phyloP scores from a whole-genome alignment of 1,140 invertebrate genomes.

The Drosophila obscura region DNA sequence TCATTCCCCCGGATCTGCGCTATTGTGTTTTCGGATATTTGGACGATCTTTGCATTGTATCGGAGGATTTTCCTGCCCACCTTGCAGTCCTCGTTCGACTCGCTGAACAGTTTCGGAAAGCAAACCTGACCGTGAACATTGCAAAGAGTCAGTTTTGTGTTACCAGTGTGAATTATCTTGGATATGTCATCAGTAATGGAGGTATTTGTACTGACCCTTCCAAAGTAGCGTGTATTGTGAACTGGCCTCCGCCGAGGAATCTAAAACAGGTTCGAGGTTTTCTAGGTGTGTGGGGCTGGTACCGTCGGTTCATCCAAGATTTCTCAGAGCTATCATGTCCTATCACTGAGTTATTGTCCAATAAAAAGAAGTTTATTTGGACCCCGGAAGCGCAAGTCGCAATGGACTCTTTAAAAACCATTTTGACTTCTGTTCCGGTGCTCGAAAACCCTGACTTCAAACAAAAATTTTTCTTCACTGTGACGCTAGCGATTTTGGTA shows the following conservation, averaged over 20 bases:
- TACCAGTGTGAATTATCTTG: background rate
- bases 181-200: conserved; percentile 1
- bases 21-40: conserved; percentile 23
- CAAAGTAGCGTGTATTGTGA: conserved; percentile 11
- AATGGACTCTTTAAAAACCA: background rate
- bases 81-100: background rate
- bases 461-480: conserved; percentile 10
- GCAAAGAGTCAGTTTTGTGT: conserved; percentile 3
- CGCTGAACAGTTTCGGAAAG: conserved; percentile 9
- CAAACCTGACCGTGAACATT: conserved; percentile 2
- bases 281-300: conserved; percentile 11
- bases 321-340: background rate
- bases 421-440: conserved; percentile 3
- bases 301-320: conserved; percentile 11
- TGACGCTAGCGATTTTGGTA: conserved; percentile 4
- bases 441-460: conserved; percentile 8
- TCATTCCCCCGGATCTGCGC: conserved; percentile 53
- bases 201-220: conserved; percentile 10
- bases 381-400: conserved; percentile 2
- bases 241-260: conserved; percentile 15
- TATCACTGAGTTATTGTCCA: conserved; percentile 1
- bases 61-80: no score
- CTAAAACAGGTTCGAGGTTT: conserved; percentile 20
- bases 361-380: conserved; percentile 11
- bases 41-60: no score